phyloP scores from a whole-genome alignment of 2,888 invertebrate genomes.

The Luperina nickerlii region DNA sequence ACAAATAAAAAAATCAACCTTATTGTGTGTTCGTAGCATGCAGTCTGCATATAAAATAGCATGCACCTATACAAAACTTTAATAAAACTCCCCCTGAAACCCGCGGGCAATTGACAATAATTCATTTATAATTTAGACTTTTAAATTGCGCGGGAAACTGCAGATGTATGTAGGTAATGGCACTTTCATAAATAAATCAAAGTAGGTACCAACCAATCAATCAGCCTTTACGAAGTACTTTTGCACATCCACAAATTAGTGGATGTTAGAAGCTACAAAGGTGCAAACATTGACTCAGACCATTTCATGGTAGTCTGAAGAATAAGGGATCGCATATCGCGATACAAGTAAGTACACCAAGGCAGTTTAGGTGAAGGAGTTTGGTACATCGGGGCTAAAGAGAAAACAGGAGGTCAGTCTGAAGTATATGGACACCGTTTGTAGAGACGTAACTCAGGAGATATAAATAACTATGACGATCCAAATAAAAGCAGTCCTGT shows the following conservation, averaged over 20 bases:
- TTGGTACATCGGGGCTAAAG: neutral
- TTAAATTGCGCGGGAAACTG: conserved; percentile 47
- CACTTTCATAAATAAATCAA: conserved; percentile 50
- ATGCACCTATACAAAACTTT: conserved; percentile 50
- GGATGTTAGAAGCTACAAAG: neutral
- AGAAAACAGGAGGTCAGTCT: neutral
- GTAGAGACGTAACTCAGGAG: neutral
- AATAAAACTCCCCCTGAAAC: conserved; percentile 32
- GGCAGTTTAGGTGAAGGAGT: neutral
- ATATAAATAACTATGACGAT: neutral
- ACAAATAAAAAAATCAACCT: conserved; percentile 9
- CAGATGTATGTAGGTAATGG: conserved; percentile 32
- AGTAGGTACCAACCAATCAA: conserved; percentile 17
- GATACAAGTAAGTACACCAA: neutral
- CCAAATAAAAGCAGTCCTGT: neutral
- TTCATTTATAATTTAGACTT: conserved; percentile 56
- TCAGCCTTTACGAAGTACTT: conserved; percentile 19
- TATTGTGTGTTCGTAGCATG: conserved; percentile 17
- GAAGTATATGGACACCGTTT: neutral
- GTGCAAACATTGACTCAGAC: neutral
- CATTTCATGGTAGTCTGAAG: neutral
- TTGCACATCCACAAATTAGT: conserved; percentile 18
- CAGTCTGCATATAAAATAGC: conserved; percentile 40
- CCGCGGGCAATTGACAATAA: conserved; percentile 38
- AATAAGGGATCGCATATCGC: neutral